Evolutionary conservation across 2,797 vertebrate species (phyloP).

Genomic region (Alosa sapidissima): DNA sequence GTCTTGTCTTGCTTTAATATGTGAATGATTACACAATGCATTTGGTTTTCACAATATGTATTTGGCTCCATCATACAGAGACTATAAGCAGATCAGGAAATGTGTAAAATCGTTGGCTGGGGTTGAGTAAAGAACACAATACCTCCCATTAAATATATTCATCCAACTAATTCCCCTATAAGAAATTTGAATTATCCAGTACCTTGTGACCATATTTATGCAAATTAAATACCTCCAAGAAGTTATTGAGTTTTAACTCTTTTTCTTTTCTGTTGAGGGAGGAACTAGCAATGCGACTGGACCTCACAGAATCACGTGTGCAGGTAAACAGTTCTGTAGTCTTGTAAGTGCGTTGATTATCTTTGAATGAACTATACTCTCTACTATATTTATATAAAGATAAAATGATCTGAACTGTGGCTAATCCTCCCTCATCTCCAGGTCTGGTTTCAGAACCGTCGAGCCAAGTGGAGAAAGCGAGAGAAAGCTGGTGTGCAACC

Average conservation of each 20-base stretch:
- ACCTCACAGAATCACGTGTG: conserved; percentile 85
- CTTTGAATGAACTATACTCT: conserved; percentile 38
- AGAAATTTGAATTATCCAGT: too few relatives aligned
- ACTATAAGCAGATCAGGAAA: too few relatives aligned
- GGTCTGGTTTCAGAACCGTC: conserved; percentile 90
- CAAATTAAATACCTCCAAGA: background rate
- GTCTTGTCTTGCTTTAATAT: too few relatives aligned
- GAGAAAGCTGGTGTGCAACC: conserved; percentile 83
- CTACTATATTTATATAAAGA: conserved; percentile 38
- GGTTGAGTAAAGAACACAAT: too few relatives aligned
- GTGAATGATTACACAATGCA: too few relatives aligned
- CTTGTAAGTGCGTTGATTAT: background rate
- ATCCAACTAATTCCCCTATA: too few relatives aligned
- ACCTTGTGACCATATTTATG: background rate
- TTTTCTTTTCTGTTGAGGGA: conserved; percentile 66
- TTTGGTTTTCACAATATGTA: too few relatives aligned
- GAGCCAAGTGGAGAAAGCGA: conserved; percentile 88
- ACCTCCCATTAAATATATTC: too few relatives aligned
- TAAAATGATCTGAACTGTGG: conserved; percentile 62
- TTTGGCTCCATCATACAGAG: too few relatives aligned
- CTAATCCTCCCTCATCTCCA: conserved; percentile 44
- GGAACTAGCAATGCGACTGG: conserved; percentile 84
- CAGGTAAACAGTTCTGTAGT: conserved; percentile 80
- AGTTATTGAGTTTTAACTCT: background rate
- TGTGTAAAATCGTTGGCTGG: too few relatives aligned